Evolutionary conservation across 1,140 invertebrate species (phyloP), one percentile per base, ranked within the genome.

Genomic region (Drosophila virilis): DNA sequence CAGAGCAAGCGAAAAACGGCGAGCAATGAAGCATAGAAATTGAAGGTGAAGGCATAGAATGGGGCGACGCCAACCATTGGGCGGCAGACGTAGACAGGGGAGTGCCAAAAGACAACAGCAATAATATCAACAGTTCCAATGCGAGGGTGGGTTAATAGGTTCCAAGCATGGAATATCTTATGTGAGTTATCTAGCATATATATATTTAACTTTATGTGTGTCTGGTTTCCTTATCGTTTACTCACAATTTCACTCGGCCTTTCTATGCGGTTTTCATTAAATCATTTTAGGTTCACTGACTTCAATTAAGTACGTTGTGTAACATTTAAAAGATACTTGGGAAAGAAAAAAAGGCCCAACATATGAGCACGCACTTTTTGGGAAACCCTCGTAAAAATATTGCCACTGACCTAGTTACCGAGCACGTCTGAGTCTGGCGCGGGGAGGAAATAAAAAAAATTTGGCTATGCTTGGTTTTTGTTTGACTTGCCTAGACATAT

Each of bases 331-430:
- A 28, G 22, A 28, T 28, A 22, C 22, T 22, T 22, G 22, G 22
- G 22, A 28, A 5, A 28, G 22, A 28, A 28, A 28, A 28, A 28
- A 28, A 5, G 5, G 22, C 22, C 22, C 22, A 5, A 5, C 3
- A 28, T 28, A 28, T 28, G 38, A n/a, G 15, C 4, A 58, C 12
- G 13, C 50, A 40, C n/a, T 73, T 8, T 1, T 55, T n/a, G 12
- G 22, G 9, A 12, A 38, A 22, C 81, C 77, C 81, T 67, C 80
- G 57, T 42, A 52, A 57, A 50, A 71, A 78, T 75, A 55, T 74
- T 78, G 60, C 75, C 46, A 88, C 55, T 88, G 82, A 86, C 82
- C 82, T 88, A 86, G 65, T 88, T 82, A 79, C 61, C 59, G 46
- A 82, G 78, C 67, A 82, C 50, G 55, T 57, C 67, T 66, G 64